Evolutionary conservation across 2,113 vertebrate genomes (phyloP).

Genomic region (Garra rufa): DNA sequence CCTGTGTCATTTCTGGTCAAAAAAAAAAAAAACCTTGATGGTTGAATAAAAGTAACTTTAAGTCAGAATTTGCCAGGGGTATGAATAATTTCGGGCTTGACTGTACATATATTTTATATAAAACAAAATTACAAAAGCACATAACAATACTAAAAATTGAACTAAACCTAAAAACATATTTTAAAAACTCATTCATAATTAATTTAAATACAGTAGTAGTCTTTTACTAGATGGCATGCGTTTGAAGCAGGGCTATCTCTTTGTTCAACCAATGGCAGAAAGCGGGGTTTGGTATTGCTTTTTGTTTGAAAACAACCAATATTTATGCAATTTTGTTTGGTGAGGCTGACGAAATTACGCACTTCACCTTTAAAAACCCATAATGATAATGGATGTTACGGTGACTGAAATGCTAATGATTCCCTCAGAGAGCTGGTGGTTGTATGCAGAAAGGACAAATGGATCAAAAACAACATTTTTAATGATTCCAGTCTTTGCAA

Average conservation of each 20-base stretch:
- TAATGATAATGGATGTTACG: not conserved
- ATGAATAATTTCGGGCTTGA: too few species aligned
- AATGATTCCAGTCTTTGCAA: not conserved
- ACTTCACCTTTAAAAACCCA: constrained; percentile 17
- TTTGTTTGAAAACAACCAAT: not conserved
- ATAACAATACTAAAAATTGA: too few species aligned
- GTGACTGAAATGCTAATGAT: constrained; percentile 20
- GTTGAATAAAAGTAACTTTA: too few species aligned
- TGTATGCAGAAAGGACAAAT: constrained; percentile 20
- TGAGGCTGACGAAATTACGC: not conserved
- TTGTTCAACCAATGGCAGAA: not conserved
- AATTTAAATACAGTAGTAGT: too few species aligned
- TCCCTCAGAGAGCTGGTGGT: not conserved
- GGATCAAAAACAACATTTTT: constrained; percentile 23
- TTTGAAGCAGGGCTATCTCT: not conserved
- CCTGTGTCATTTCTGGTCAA: too few species aligned
- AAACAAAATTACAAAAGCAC: not conserved
- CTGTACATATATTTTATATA: too few species aligned
- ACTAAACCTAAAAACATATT: too few species aligned
- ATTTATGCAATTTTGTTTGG: not conserved
- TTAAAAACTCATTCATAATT: too few species aligned
- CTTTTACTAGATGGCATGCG: not conserved
- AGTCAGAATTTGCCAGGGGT: too few species aligned
- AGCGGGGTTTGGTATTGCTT: not conserved
- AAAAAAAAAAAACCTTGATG: too few species aligned